These are phyloP conservation scores for Julus scandinavius DNA, from an alignment of 2,888 invertebrate species.

Conservation along the genomic window DNA sequence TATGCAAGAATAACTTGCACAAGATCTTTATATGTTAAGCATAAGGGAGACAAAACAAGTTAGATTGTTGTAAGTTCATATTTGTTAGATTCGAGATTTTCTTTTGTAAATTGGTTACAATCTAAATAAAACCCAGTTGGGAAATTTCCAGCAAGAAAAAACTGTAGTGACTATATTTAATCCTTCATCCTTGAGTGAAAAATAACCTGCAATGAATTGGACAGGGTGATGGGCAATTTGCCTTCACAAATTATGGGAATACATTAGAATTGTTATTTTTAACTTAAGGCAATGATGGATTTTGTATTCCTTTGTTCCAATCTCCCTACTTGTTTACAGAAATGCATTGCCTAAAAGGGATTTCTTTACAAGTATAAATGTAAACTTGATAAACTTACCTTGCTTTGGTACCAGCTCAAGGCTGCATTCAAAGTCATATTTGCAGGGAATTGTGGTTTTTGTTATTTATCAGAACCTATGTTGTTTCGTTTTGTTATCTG, in stretches of 20 bases:
- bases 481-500: conserved; percentile 13
- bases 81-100: conserved; percentile 43
- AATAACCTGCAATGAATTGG: neutral
- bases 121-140: conserved; percentile 10
- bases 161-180: neutral
- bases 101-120: neutral
- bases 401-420: conserved; percentile 82
- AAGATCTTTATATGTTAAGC: too few species aligned
- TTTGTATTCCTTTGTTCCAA: neutral
- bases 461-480: neutral
- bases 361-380: neutral
- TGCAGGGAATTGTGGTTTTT: conserved; percentile 12
- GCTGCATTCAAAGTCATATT: conserved; percentile 60
- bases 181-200: conserved; percentile 17
- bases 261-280: conserved; percentile 19
- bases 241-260: neutral
- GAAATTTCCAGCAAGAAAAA: conserved; percentile 24
- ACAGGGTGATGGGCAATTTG: neutral
- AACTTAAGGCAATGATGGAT: neutral
- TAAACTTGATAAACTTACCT: conserved; percentile 58
- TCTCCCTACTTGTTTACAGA: neutral
- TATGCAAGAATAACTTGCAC: too few species aligned
- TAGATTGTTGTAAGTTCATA: neutral
- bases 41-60: too few species aligned
- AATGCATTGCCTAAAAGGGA: neutral